Conservation (phyloP, 1,140 invertebrate genomes). For the Conus ventricosus region DNA sequence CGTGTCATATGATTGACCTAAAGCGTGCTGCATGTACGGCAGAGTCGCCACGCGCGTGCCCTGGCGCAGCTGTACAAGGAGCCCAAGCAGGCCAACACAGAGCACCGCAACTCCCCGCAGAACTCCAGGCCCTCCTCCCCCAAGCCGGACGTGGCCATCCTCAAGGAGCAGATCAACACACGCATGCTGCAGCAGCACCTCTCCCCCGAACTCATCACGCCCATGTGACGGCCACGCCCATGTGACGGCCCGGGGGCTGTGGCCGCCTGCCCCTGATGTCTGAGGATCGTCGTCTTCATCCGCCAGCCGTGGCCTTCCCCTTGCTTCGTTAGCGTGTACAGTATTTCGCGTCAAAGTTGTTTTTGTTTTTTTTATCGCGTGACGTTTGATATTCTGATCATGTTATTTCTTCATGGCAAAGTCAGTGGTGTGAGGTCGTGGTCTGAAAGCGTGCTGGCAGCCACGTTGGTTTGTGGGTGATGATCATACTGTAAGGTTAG, state of each 20-base stretch:
- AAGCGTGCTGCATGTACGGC: neutral
- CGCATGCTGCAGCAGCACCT: neutral
- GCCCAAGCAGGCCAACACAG: slow-evolving; percentile 44
- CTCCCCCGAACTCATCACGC: slow-evolving; percentile 24
- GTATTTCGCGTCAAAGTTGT: no score
- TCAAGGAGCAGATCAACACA: slow-evolving; percentile 42
- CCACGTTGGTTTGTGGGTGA: no score
- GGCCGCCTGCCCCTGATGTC: no score
- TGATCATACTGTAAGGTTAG: no score
- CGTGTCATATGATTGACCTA: neutral
- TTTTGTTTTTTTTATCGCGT: no score
- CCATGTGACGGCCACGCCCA: slow-evolving; percentile 12
- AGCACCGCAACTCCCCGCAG: slow-evolving; percentile 45
- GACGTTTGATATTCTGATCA: no score
- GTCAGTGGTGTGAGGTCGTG: no score
- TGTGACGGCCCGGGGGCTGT: neutral
- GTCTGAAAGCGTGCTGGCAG: no score
- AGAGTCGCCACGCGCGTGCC: slow-evolving; percentile 3
- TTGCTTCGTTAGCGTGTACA: no score
- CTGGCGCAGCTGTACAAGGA: slow-evolving; percentile 28
- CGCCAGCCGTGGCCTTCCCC: no score
- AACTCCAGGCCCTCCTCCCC: slow-evolving; percentile 34
- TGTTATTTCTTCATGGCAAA: no score
- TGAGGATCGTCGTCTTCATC: no score
- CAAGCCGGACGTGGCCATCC: slow-evolving; percentile 40